These are phyloP conservation scores for Lepidochitona cinerea DNA, from an alignment of 2,888 invertebrate genomes.

Conservation along the genomic window DNA sequence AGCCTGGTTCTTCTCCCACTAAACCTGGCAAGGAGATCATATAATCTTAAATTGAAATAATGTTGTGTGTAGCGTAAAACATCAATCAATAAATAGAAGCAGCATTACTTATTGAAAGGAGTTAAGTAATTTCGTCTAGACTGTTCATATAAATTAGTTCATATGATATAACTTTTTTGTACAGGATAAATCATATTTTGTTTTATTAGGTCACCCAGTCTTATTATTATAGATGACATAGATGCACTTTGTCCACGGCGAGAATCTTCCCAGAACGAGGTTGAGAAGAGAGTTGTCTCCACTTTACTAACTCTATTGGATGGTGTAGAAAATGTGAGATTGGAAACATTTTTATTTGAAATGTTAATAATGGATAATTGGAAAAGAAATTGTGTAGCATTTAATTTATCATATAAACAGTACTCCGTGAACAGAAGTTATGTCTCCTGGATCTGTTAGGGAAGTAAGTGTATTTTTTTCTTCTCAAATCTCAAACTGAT, in stretches of 20 bases:
- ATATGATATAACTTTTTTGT: too few relatives aligned
- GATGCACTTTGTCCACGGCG: slow-evolving; percentile 82
- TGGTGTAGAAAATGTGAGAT: slow-evolving; percentile 70
- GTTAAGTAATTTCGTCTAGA: too few relatives aligned
- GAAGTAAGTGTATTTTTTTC: background rate
- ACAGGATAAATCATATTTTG: background rate
- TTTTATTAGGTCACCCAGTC: slow-evolving; percentile 77
- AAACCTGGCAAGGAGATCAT: too few relatives aligned
- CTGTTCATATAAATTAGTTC: too few relatives aligned
- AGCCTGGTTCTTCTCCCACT: too few relatives aligned
- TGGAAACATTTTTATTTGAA: too few relatives aligned
- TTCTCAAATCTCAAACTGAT: background rate
- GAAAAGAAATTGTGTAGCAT: too few relatives aligned
- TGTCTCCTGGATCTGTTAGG: background rate
- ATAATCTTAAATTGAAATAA: too few relatives aligned
- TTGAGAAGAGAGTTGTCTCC: slow-evolving; percentile 81
- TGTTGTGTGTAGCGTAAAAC: too few relatives aligned
- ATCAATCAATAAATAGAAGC: too few relatives aligned
- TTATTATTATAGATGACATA: slow-evolving; percentile 88
- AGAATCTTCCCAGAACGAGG: slow-evolving; percentile 75
- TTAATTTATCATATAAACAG: background rate
- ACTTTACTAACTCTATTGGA: slow-evolving; percentile 79
- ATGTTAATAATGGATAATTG: too few relatives aligned
- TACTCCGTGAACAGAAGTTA: background rate
- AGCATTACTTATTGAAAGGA: too few relatives aligned